These are phyloP conservation scores for Thamnophis elegans DNA, from an alignment of 2,797 vertebrate species.

Conservation along the genomic window DNA sequence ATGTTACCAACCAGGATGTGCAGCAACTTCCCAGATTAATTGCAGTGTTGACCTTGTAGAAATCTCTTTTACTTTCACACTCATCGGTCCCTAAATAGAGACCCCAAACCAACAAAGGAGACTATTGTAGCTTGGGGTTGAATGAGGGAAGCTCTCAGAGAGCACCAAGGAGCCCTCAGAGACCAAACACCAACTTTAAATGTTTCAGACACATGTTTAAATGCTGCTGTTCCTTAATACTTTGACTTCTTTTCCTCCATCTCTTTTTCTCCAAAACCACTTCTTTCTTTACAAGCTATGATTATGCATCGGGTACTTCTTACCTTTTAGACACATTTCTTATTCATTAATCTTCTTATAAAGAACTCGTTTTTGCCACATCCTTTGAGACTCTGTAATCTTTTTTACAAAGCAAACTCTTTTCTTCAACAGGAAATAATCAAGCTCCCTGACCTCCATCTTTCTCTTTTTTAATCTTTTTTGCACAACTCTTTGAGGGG, in stretches of 20 bases:
- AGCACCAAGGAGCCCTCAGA: too few relatives aligned
- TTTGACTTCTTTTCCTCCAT: background rate
- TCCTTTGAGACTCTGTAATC: background rate
- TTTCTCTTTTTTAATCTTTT: background rate
- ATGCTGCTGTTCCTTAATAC: background rate
- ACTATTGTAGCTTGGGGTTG: too few relatives aligned
- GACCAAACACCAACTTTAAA: background rate
- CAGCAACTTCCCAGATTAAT: background rate
- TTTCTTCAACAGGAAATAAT: constrained; percentile 1
- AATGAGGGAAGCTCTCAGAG: too few relatives aligned
- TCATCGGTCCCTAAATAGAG: background rate
- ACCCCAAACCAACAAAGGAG: background rate
- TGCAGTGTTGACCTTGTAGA: background rate
- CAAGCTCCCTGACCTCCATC: too few relatives aligned
- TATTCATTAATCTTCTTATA: background rate
- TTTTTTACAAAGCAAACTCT: background rate
- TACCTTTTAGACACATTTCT: background rate
- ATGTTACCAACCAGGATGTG: accelerated
- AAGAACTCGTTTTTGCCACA: background rate
- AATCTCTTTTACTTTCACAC: constrained; percentile 10
- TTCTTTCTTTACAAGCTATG: background rate
- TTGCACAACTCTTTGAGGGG: background rate
- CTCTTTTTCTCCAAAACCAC: background rate
- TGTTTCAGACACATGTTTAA: background rate
- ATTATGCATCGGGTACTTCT: background rate